Evolutionary conservation across 2,797 vertebrate species (phyloP), one percentile per base, ranked within the genome.

Genomic region (Euthynnus affinis): DNA sequence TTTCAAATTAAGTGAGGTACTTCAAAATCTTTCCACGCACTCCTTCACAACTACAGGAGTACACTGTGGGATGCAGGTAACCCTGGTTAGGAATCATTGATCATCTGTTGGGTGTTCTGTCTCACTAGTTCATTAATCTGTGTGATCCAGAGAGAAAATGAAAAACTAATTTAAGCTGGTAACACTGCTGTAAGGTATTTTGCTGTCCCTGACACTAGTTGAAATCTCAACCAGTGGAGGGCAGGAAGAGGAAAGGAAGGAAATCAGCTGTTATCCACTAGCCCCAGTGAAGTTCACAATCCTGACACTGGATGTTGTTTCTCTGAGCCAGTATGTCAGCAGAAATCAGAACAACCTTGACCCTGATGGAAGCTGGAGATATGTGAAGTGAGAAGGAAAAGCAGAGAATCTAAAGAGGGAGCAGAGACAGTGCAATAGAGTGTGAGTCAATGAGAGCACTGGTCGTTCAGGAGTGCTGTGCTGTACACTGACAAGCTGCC

Each of bases 401-500:
- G 44, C 57, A 34, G 27, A 53, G 49, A 63, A 71, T 70, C 62
- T 65, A 13, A 52, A 58, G 76, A 59, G 37, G 71, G 61, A 64
- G 51, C 68, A 10, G 48, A 40, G 64, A 64, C 60, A 22, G 23
- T 27, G 42, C 71, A 76, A 46, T 62, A 22, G 46, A 78, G 64
- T 44, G 56, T 32, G 56, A 81, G 71, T 80, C 62, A 78, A 71
- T 51, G 74, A 73, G 62, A 71, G 37, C 14, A 10, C 51, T 27
- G 58, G 74, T 10, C 9, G 12, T 58, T 42, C 74, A 55, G 58
- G 79, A 84, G 78, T 70, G 61, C 59, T 48, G 67, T 14, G 68
- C 32, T 59, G 57, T 56, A 79, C 44, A 59, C 85, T 83, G 87
- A 89, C 83, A 66, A 60, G 74, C 78, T 82, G 84, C 87, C 82